These are phyloP conservation scores for Drusus annulatus DNA, from an alignment of 1,140 invertebrate genomes.

Conservation along the genomic window DNA sequence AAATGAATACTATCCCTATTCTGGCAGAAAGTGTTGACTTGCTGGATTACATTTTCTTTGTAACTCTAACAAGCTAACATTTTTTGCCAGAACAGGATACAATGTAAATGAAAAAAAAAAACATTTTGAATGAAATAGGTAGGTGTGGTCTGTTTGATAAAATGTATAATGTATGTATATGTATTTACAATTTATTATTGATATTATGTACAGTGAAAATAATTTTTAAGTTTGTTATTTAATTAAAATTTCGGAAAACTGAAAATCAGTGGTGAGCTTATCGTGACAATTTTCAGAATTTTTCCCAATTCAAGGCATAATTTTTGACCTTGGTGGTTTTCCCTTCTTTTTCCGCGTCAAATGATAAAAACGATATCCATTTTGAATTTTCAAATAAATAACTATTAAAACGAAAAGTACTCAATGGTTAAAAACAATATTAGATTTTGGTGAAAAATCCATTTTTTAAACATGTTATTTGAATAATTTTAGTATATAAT, in stretches of 20 bases:
- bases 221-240: background rate
- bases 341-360: background rate
- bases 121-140: background rate
- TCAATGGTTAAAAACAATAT: too few relatives aligned
- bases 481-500: too few relatives aligned
- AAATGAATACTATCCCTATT: too few relatives aligned
- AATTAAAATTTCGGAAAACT: background rate
- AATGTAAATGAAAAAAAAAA: background rate
- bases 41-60: too few relatives aligned
- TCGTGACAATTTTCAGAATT: background rate
- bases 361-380: background rate
- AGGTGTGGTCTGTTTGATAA: conserved; percentile 1
- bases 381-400: background rate
- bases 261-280: background rate
- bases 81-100: background rate
- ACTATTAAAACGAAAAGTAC: too few relatives aligned
- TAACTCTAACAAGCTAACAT: too few relatives aligned
- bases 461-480: too few relatives aligned
- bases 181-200: background rate
- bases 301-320: background rate
- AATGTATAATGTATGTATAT: background rate
- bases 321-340: background rate
- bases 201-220: background rate
- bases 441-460: too few relatives aligned
- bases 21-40: too few relatives aligned